Percentiles rank a stretch among this genome's conserved stretches.
These are phyloP conservation scores for Gallinago jamesoni DNA, from an alignment of 2,113 vertebrate genomes.

Conservation along the genomic window DNA sequence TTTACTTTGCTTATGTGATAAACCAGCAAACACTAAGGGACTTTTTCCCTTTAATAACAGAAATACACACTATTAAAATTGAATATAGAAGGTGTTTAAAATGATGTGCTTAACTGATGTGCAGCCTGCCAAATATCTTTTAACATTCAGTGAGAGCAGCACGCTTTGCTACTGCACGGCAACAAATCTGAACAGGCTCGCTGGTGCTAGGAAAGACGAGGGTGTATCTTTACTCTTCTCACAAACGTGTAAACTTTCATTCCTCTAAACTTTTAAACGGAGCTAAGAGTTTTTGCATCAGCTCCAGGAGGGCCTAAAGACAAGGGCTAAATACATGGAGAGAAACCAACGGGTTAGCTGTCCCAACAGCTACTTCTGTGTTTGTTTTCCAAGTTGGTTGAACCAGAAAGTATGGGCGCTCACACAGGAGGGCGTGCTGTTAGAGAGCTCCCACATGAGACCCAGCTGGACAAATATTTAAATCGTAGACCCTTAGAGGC, in stretches of 20 bases:
- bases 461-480: constrained; percentile 26
- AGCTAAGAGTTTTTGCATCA: neutral
- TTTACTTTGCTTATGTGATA: neutral
- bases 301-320: neutral
- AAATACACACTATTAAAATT: neutral
- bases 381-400: neutral
- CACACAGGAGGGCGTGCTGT: neutral
- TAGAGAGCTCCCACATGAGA: neutral
- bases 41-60: neutral
- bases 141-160: neutral
- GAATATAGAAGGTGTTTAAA: neutral
- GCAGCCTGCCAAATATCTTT: neutral
- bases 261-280: neutral
- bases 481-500: neutral
- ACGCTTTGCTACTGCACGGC: neutral
- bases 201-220: neutral
- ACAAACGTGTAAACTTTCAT: neutral
- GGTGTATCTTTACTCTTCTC: neutral
- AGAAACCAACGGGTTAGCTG: neutral
- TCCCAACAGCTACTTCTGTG: neutral
- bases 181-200: neutral
- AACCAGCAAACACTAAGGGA: neutral
- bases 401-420: neutral
- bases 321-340: neutral
- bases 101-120: neutral